Conservation (phyloP, 2,888 invertebrate species). For the Buathra laborator region DNA sequence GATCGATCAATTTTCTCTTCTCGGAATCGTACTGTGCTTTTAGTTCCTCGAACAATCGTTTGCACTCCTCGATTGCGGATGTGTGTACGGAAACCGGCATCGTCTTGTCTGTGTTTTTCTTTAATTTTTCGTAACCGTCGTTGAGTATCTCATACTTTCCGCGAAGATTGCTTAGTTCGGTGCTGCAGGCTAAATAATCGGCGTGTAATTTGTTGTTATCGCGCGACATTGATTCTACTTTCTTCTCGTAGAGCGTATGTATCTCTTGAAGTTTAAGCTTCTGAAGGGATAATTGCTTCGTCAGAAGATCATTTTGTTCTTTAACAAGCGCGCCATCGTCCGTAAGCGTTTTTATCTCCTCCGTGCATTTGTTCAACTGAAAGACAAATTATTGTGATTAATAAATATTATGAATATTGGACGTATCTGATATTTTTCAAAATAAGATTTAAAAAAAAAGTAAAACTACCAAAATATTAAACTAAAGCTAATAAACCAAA, state of each 20-base stretch:
- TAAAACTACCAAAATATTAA: neutral
- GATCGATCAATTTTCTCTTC: slow-evolving; percentile 87
- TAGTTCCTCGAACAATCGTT: slow-evolving; percentile 91
- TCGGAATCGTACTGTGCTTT: slow-evolving; percentile 91
- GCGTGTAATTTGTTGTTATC: slow-evolving; percentile 89
- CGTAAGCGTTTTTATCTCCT: slow-evolving; percentile 80
- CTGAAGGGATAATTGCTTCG: slow-evolving; percentile 89
- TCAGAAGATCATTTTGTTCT: slow-evolving; percentile 85
- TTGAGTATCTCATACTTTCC: slow-evolving; percentile 87
- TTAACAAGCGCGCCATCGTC: slow-evolving; percentile 80
- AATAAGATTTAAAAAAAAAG: neutral
- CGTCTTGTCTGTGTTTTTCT: slow-evolving; percentile 86
- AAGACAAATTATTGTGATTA: slow-evolving; percentile 55
- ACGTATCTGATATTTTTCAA: too few species aligned
- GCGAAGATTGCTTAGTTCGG: slow-evolving; percentile 87
- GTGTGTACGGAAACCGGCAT: slow-evolving; percentile 90
- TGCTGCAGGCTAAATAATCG: slow-evolving; percentile 87
- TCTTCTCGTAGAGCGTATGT: slow-evolving; percentile 91
- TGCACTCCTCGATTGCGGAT: slow-evolving; percentile 91
- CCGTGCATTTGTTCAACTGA: slow-evolving; percentile 80
- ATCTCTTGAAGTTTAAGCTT: slow-evolving; percentile 92
- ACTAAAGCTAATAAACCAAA: neutral
- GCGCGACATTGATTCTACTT: slow-evolving; percentile 89
- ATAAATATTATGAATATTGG: too few species aligned
- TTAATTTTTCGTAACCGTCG: slow-evolving; percentile 86